Base-by-base conservation (phyloP, 2,888 invertebrate genomes). In the Acronicta leporina region DNA sequence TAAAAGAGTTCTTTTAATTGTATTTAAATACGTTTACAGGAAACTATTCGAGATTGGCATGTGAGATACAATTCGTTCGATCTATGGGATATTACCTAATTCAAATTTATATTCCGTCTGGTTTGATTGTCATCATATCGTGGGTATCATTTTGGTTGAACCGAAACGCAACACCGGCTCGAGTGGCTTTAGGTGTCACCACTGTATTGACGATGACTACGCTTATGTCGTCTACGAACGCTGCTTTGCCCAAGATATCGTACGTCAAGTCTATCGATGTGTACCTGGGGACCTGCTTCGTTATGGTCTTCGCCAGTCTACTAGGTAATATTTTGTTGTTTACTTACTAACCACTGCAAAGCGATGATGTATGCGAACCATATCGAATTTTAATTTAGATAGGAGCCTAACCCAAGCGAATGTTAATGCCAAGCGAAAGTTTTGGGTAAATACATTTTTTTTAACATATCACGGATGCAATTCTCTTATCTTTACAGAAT, bases 41-140 rank as follows among this genome's bases (percentile, higher is more conserved):
- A 96, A 98, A 98, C 95, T 99, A 99, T 95, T 98, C 98, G 87
- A 97, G 99, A 88, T 95, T 99, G 96, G 98, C 98, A 84, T 98
- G 98, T 95, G 98, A 98, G 95, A 98, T 99, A 94, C 98, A 98
- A 95, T 98, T 99, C 95, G 98, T 98, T 83, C 97, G 99, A 82
- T 98, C 98, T 88, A 98, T 99, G 98, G 99, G 99, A 89, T 99
- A 99, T 96, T 99, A 99, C 96, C 96, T 99, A 88, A 99, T 99
- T 95, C 99, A 99, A 96, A 99, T 99, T 95, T 99, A 99, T 96
- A 98, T 99, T 95, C 99, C 99, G 88, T 98, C 98, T 94, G 98
- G 98, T 92, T 96, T 99, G 93, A 98, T 98, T 95, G 98, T 98
- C 92, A 98, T 98, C 94, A 98, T 98, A 95, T 98, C 98, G 87